Evolutionary conservation across 2,113 vertebrate genomes (phyloP).

Genomic region (Zootoca vivipara): DNA sequence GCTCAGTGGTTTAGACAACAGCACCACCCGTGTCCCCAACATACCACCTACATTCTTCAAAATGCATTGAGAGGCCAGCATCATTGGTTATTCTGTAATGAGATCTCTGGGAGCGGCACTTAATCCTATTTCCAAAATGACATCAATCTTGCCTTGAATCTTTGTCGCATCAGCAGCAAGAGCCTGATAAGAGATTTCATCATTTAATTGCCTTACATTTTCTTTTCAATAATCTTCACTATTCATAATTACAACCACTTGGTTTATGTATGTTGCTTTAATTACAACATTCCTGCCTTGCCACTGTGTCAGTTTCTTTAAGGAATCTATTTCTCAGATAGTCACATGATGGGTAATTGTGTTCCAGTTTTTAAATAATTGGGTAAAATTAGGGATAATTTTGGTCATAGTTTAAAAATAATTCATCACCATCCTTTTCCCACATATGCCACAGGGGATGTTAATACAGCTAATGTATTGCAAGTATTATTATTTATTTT

Average conservation of each 20-base stretch:
- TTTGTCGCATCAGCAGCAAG: conserved; percentile 47
- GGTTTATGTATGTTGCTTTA: conserved; percentile 39
- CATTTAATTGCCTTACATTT: conserved; percentile 46
- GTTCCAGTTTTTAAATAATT: conserved; percentile 8
- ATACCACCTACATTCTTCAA: fast-evolving
- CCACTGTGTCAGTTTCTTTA: conserved; percentile 35
- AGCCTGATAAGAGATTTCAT: conserved; percentile 42
- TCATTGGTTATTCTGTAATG: not conserved
- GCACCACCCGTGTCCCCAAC: not conserved
- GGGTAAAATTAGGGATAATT: not conserved
- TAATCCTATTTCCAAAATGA: conserved; percentile 41
- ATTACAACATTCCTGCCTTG: conserved; percentile 34
- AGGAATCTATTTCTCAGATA: conserved; percentile 34
- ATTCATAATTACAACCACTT: conserved; percentile 50
- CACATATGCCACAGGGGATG: not conserved
- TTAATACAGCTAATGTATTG: conserved; percentile 29
- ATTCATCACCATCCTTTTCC: not conserved
- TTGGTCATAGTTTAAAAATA: not conserved
- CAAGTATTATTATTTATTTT: conserved; percentile 27
- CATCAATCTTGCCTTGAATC: conserved; percentile 45
- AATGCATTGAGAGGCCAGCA: not conserved
- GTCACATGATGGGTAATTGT: conserved; percentile 44
- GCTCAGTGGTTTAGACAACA: no score
- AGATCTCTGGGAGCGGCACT: conserved; percentile 31
- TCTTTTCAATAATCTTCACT: conserved; percentile 43